Base-by-base conservation (phyloP, 2,888 invertebrate genomes). In the Aporophyla lueneburgensis region DNA sequence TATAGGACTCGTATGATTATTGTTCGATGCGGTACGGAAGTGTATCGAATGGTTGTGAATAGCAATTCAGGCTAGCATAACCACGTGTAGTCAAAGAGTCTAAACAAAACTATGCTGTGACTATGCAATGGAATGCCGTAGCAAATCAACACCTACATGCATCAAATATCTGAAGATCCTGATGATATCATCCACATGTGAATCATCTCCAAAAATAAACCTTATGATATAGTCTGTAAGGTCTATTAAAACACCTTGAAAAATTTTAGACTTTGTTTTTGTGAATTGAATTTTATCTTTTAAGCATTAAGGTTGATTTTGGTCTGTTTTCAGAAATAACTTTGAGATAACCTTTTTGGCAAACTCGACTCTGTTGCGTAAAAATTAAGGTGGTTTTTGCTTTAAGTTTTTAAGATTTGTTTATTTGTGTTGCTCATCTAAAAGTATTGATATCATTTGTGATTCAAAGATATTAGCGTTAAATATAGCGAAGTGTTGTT, bases 71-170 rank as follows among this genome's bases (percentile, higher is more conserved):
- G 27, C 46, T 58, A 16, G 0, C 56, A 69, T 75, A 59, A 63
- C 81, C 81, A 81, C 81, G 84, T 77, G 84, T 40, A 70, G 33
- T 54, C 59, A 77, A 24, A 14, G 40, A 78, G 27, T 58, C 19
- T 3, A 61, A 71, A 79, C 71, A 63, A 54, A 69, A 73, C 68
- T 78, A 67, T 65, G 24, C 54, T 2, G 14, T 70, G 78, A 73
- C 68, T 78, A 67, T 62, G 24, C 58, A 4, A 16, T 70, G 78
- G 84, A 80, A 87, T 87, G 68, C 84, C 74, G 59, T 53, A 77
- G 68, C 81, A 12, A 81, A 70, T 84, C 73, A 58, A 78, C 87
- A 80, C 87, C 87, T 72, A 87, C 87, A 84, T 79, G 77, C 80
- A 81, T 80, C 76, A 78, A 65, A 78, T 72, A 77, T 69, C 62